These are phyloP conservation scores for Felis chaus DNA, from an alignment of 2,113 vertebrate species.

Conservation along the genomic window DNA sequence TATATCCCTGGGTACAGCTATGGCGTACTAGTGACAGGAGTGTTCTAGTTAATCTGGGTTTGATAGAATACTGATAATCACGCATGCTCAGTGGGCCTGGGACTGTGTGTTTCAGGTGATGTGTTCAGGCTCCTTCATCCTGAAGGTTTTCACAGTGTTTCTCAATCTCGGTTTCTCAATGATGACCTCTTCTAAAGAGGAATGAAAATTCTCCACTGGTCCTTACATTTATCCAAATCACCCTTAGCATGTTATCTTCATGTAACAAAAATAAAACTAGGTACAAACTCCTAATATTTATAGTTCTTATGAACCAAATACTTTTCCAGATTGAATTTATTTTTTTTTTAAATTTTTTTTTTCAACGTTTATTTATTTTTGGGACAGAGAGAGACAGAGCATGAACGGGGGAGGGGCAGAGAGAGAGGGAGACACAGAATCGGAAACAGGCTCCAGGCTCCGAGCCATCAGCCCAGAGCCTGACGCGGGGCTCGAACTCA, in stretches of 20 bases:
- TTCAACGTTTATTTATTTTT: too few relatives aligned
- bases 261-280: not conserved
- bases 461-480: too few relatives aligned
- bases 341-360: too few relatives aligned
- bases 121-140: not conserved
- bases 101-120: not conserved
- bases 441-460: too few relatives aligned
- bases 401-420: too few relatives aligned
- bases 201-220: not conserved
- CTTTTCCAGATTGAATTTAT: slow-evolving; percentile 25
- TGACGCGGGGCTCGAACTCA: too few relatives aligned
- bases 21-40: not conserved
- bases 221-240: not conserved
- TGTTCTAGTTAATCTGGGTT: not conserved
- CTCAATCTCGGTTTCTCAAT: not conserved
- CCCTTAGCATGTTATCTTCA: slow-evolving; percentile 9
- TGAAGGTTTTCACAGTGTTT: not conserved
- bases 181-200: not conserved
- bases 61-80: not conserved
- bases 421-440: too few relatives aligned
- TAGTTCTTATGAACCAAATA: slow-evolving; percentile 31
- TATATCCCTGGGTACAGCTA: not conserved
- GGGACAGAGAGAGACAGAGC: too few relatives aligned
- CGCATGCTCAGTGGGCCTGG: not conserved
- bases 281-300: not conserved